Evolutionary conservation across 1,140 invertebrate genomes (phyloP), one percentile per base, ranked within the genome.

Genomic region (Pararge aegeria): DNA sequence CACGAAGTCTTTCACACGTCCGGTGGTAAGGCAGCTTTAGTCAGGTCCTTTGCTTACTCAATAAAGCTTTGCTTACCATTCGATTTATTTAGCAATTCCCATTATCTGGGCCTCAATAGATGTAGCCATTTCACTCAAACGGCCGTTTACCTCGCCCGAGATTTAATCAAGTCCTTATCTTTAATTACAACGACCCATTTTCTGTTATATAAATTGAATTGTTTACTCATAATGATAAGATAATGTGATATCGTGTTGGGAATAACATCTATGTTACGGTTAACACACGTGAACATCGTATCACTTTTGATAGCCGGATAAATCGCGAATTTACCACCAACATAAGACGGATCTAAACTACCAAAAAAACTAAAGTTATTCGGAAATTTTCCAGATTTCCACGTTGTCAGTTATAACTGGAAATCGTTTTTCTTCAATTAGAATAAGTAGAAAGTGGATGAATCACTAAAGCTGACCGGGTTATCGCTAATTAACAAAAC

Each of bases 111-210:
- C 61, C 61, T 75, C 70, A 63, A 74, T 78, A 64, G 53, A 74
- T 16, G 42, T 46, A 34, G 68, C 37, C 50, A 61, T 82, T 79
- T 73, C 75, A 70, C 71, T 78, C 56, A 72, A 75, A 71, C 64
- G 64, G 61, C 66, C 64, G 57, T 71, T 74, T 71, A 67, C 67
- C 64, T 70, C 61, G 64, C 52, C 70, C 51, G 59, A 60, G 62
- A 68, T 71, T 62, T 68, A 62, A 65, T 62, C 56, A 57, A 56
- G 53, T 46, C 59, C 56, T 68, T 60, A 64, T 52, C 52, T 42
- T 61, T 46, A 46, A 16, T 61, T 42, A n/a, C 55, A 52, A 49
- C 42, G 54, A 42, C 38, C 59, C 57, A 44, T 49, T 48, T 49
- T 61, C 42, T 54, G 24, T 54, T 61, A 34, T 16, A 44, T 46